Percentiles rank a stretch among this genome's conserved stretches.
Conservation (phyloP, 2,888 invertebrate genomes). For the Diarsia mendica region DNA sequence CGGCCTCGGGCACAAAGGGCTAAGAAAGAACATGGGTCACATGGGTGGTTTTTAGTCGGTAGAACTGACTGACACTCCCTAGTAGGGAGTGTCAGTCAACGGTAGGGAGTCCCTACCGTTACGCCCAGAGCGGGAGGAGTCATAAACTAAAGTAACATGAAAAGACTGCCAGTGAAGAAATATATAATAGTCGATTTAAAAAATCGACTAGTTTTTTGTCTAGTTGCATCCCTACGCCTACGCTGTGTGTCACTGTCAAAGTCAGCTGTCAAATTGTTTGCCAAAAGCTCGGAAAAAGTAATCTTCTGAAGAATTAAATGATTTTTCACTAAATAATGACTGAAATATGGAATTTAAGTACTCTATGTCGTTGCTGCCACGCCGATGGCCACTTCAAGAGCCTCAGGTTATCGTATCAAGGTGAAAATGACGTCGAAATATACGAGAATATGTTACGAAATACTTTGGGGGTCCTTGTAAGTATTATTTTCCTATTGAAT, state of each 20-base stretch:
- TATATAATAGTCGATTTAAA: too few relatives aligned
- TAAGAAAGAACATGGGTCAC: too few relatives aligned
- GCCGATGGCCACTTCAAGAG: constrained; percentile 77
- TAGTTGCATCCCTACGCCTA: too few relatives aligned
- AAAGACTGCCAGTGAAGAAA: too few relatives aligned
- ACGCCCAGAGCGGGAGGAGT: too few relatives aligned
- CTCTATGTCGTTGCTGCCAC: constrained; percentile 84
- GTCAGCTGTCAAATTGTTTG: constrained; percentile 11
- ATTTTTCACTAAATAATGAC: constrained; percentile 68
- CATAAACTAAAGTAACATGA: too few relatives aligned
- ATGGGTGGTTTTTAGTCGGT: too few relatives aligned
- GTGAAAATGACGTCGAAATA: constrained; percentile 71
- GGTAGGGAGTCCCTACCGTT: too few relatives aligned
- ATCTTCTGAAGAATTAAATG: not conserved
- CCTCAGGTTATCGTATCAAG: constrained; percentile 65
- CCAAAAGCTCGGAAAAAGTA: not conserved
- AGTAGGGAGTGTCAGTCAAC: too few relatives aligned
- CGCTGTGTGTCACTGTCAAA: not conserved
- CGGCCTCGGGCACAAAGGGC: too few relatives aligned
- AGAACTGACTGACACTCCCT: too few relatives aligned
- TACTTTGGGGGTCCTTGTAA: constrained; percentile 78
- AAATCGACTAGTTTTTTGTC: not conserved
- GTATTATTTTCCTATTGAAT: constrained; percentile 53
- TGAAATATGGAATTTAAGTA: constrained; percentile 69
- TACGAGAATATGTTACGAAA: constrained; percentile 76